Evolutionary conservation across 2,113 vertebrate genomes (phyloP).

Genomic region (Anguilla rostrata): DNA sequence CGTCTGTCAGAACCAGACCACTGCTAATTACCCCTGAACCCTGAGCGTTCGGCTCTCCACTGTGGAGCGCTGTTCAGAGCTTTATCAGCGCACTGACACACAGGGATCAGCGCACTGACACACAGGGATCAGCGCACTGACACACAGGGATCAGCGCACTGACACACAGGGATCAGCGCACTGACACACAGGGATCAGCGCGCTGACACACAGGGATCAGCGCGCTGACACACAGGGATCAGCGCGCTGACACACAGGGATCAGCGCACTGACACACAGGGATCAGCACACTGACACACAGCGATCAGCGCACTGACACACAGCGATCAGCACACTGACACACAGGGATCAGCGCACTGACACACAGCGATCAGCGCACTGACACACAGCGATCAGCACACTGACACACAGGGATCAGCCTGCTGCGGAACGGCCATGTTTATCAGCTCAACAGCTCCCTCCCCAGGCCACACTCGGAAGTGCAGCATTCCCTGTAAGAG

Average conservation of each 20-base stretch:
- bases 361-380: too few relatives aligned
- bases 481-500: slow-evolving; percentile 43
- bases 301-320: too few relatives aligned
- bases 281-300: too few relatives aligned
- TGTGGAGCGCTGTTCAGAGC: slow-evolving; percentile 33
- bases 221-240: slow-evolving; percentile 6
- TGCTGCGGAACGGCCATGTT: slow-evolving; percentile 56
- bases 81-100: slow-evolving; percentile 51
- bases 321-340: too few relatives aligned
- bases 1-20: neutral
- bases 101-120: too few relatives aligned
- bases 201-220: neutral
- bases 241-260: too few relatives aligned
- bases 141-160: too few relatives aligned
- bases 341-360: too few relatives aligned
- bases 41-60: slow-evolving; percentile 12
- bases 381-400: slow-evolving; percentile 35
- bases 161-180: too few relatives aligned
- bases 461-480: slow-evolving; percentile 19
- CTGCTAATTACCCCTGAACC: slow-evolving; percentile 22
- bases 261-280: too few relatives aligned
- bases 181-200: too few relatives aligned
- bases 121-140: too few relatives aligned
- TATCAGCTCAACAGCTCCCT: slow-evolving; percentile 47
- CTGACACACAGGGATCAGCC: slow-evolving; percentile 41